These are phyloP conservation scores for Tribolium freemani DNA, from an alignment of 2,888 invertebrate species.

Conservation along the genomic window DNA sequence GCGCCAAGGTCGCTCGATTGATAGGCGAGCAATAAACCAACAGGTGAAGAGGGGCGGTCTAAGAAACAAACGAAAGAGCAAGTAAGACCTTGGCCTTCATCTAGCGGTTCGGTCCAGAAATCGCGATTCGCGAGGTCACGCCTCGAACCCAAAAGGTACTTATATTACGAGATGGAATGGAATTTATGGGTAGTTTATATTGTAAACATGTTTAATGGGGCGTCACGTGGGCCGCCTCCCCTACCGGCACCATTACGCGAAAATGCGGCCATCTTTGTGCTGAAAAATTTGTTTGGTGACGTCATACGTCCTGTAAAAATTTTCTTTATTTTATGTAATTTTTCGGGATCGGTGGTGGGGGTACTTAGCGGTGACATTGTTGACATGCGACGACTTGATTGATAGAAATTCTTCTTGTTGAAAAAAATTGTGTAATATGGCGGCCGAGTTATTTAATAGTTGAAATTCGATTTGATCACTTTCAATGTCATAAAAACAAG, in stretches of 20 bases:
- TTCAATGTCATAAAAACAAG: slow-evolving; percentile 61
- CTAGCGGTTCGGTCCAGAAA: slow-evolving; percentile 33
- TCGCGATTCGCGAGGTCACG: slow-evolving; percentile 27
- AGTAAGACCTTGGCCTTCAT: slow-evolving; percentile 42
- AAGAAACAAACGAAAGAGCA: slow-evolving; percentile 35
- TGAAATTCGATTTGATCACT: slow-evolving; percentile 56
- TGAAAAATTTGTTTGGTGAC: slow-evolving; percentile 11
- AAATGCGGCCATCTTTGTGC: slow-evolving; percentile 19
- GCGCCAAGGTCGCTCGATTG: slow-evolving; percentile 16
- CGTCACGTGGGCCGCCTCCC: slow-evolving; percentile 33
- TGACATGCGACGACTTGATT: not conserved
- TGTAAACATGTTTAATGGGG: slow-evolving; percentile 15
- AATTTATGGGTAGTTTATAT: slow-evolving; percentile 5
- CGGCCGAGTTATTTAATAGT: slow-evolving; percentile 53
- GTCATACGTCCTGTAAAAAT: not conserved
- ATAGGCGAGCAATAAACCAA: slow-evolving; percentile 21
- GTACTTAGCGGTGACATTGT: not conserved
- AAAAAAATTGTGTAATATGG: slow-evolving; percentile 48
- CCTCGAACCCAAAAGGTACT: slow-evolving; percentile 6
- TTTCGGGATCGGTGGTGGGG: not conserved
- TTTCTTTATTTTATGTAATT: not conserved
- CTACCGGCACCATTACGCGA: slow-evolving; percentile 25
- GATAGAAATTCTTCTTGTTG: not conserved
- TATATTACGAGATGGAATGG: not conserved
- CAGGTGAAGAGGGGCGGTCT: slow-evolving; percentile 6